Base-by-base conservation (phyloP, 2,888 invertebrate species). In the Megastigmus dorsalis region DNA sequence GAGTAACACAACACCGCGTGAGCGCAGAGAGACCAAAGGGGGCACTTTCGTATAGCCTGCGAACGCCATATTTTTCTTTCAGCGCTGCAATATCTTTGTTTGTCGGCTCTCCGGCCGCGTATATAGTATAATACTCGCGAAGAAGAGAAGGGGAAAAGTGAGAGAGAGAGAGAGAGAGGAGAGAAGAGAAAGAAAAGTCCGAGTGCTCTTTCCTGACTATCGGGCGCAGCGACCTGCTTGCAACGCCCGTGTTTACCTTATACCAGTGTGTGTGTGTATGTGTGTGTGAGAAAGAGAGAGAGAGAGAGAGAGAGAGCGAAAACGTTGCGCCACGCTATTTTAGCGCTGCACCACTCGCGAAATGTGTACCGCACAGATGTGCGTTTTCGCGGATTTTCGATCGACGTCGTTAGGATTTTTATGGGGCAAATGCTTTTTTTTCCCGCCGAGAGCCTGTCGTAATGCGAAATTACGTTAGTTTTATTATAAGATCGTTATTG, bases 201-300 rank as follows among this genome's bases (percentile, higher is more conserved):
- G 45, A 52, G 43, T 33, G 41, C 59, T 59, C 59, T 72, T 66
- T 66, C 30, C 26, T 55, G 18, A 20, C 65, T 57, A 65, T 48
- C 63, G 63, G 60, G 66, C 72, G 33, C 60, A 66, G 66, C 72
- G 72, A 72, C 72, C 72, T 72, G 72, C 72, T 72, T 72, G 52
- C 63, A 65, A 50, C 38, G 55, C 54, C 48, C 26, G 33, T n/a
- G n/a, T 15, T 41, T 20, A 20, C 36, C 23, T 15, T 10, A 10
- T 28, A 10, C 41, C 52, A 4, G 4, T 41, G 65, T 9, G 9
- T 23, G 50, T 5, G 13, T 28, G 41, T 54, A 30, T 26, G 20
- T 30, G 38, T 38, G 10, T 41, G n/a, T 10, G 45, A 15, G 38
- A n/a, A n/a, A n/a, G n/a, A n/a, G n/a, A n/a, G n/a, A n/a, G n/a